A percentile compares a stretch with the other conserved stretches of the same genome.
phyloP scores from a whole-genome alignment of 2,113 vertebrate genomes.

The Polyodon spathula region DNA sequence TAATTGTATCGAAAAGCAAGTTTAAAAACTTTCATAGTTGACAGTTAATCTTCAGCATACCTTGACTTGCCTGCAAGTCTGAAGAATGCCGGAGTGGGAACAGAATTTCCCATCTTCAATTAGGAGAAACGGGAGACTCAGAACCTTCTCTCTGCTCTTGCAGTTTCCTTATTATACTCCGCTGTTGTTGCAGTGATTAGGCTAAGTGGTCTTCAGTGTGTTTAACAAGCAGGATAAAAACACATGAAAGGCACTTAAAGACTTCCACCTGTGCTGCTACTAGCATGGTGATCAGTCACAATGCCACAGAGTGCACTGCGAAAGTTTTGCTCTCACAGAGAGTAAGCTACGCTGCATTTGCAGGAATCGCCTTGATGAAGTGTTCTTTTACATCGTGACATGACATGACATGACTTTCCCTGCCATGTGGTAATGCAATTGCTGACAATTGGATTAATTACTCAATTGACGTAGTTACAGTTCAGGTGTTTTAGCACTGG shows the following conservation, averaged over 20 bases:
- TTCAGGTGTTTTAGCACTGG: not conserved
- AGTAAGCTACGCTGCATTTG: not conserved
- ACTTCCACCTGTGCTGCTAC: not conserved
- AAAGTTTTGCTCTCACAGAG: not conserved
- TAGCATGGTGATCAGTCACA: not conserved
- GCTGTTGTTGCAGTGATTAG: not conserved
- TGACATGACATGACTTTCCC: not conserved
- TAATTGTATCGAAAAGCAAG: no score
- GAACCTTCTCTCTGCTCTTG: conserved; percentile 19
- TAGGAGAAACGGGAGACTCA: not conserved
- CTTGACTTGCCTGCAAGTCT: conserved; percentile 8
- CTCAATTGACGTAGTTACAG: not conserved
- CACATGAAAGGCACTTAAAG: not conserved
- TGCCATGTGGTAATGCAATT: not conserved
- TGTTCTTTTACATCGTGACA: not conserved
- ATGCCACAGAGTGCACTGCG: not conserved
- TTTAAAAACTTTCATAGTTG: no score
- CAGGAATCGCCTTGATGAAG: not conserved
- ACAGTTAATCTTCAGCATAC: not conserved
- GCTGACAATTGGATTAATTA: not conserved
- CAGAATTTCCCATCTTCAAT: conserved; percentile 15
- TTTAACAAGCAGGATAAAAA: not conserved
- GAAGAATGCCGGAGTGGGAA: not conserved
- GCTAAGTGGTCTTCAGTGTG: not conserved
- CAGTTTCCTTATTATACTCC: not conserved